phyloP scores from a whole-genome alignment of 1,140 invertebrate genomes.

The Charaxes varanes region DNA sequence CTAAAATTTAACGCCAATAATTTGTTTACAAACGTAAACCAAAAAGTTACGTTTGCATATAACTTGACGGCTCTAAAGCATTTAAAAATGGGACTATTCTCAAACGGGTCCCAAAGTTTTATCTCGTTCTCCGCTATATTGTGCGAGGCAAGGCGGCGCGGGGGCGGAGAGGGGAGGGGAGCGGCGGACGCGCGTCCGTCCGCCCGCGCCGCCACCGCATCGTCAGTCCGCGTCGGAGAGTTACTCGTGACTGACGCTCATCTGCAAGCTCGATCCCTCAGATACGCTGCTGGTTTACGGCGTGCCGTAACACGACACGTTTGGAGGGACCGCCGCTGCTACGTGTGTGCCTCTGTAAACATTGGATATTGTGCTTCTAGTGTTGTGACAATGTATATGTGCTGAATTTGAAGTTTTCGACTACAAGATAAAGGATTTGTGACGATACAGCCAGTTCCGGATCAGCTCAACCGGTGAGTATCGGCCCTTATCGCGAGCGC shows the following conservation, averaged over 20 bases:
- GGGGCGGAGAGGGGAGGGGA: constrained; percentile 26
- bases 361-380: constrained; percentile 58
- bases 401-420: constrained; percentile 44
- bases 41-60: constrained; percentile 46
- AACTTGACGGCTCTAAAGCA: constrained; percentile 19
- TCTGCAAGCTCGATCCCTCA: constrained; percentile 66
- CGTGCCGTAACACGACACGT: constrained; percentile 72
- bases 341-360: constrained; percentile 65
- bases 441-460: constrained; percentile 65
- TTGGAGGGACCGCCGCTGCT: constrained; percentile 66
- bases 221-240: constrained; percentile 67
- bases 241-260: constrained; percentile 59
- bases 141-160: constrained; percentile 38
- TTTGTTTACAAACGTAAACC: constrained; percentile 3
- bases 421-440: constrained; percentile 51
- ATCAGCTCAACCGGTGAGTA: constrained; percentile 71
- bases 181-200: constrained; percentile 47
- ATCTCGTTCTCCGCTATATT: constrained; percentile 52
- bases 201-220: constrained; percentile 67
- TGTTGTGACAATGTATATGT: constrained; percentile 64
- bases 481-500: constrained; percentile 62
- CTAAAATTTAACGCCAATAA: constrained; percentile 1
- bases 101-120: constrained; percentile 63
- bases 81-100: constrained; percentile 63
- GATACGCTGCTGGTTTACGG: constrained; percentile 73